Evolutionary conservation across 2,888 invertebrate species (phyloP).

Genomic region (Xylophagus ater): DNA sequence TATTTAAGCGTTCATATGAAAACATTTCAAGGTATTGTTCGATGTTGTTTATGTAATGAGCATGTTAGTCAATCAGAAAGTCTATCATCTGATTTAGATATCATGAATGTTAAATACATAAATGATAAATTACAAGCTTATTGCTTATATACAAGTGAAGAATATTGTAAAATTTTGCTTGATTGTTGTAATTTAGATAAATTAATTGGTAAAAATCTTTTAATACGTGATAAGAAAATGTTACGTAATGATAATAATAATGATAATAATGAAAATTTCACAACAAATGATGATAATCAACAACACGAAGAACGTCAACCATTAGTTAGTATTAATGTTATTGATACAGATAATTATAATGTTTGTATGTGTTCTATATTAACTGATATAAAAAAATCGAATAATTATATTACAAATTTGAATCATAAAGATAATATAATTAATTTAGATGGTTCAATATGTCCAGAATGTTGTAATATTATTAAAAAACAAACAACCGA

Average conservation of each 20-base stretch:
- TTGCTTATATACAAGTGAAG: slow-evolving; percentile 24
- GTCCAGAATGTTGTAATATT: slow-evolving; percentile 31
- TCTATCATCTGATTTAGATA: slow-evolving; percentile 13
- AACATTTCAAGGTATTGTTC: slow-evolving; percentile 64
- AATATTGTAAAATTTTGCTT: slow-evolving; percentile 22
- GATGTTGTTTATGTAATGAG: slow-evolving; percentile 47
- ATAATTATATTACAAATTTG: slow-evolving; percentile 3
- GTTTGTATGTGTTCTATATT: slow-evolving; percentile 30
- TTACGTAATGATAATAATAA: slow-evolving; percentile 2
- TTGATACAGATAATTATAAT: slow-evolving; percentile 41
- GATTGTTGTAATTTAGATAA: slow-evolving; percentile 24
- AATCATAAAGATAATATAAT: not conserved
- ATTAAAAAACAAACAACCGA: slow-evolving; percentile 28
- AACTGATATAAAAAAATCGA: slow-evolving; percentile 10
- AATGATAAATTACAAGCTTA: slow-evolving; percentile 20
- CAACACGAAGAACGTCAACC: slow-evolving; percentile 15
- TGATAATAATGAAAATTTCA: slow-evolving; percentile 2
- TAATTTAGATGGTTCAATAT: slow-evolving; percentile 23
- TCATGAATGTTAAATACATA: slow-evolving; percentile 33
- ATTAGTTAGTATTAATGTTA: slow-evolving; percentile 41
- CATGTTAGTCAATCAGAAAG: slow-evolving; percentile 19
- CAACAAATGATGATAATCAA: not conserved
- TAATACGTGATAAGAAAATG: not conserved
- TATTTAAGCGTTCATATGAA: slow-evolving; percentile 60
- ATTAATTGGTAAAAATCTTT: slow-evolving; percentile 16